These are phyloP conservation scores for Stomatorhinus walkeri DNA, from an alignment of 2,797 vertebrate species.

Conservation along the genomic window DNA sequence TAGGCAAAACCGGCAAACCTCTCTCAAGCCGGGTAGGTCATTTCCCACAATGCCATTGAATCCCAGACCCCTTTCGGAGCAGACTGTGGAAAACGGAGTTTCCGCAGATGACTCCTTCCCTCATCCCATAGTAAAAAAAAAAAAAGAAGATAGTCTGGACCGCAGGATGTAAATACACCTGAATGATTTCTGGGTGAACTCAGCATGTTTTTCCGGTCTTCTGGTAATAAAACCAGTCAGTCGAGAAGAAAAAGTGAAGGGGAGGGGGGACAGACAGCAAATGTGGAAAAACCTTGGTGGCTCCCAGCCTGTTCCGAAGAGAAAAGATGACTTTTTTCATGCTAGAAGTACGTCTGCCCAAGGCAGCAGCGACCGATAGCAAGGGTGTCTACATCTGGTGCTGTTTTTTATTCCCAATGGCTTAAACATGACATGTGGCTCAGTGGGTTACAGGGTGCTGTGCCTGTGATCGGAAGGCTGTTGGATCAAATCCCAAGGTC, in stretches of 20 bases:
- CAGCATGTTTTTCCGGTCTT: conserved; percentile 25
- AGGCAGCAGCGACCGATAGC: background rate
- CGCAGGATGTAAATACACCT: conserved; percentile 44
- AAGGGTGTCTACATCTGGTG: background rate
- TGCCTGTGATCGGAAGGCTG: background rate
- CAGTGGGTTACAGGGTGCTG: background rate
- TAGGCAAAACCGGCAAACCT: background rate
- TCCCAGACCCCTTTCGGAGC: background rate
- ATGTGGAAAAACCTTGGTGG: background rate
- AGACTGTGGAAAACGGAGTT: background rate
- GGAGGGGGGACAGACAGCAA: background rate
- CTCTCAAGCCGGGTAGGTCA: background rate
- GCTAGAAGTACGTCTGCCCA: background rate
- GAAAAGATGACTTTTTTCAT: background rate
- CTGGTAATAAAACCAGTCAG: conserved; percentile 31
- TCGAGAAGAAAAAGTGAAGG: background rate
- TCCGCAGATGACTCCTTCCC: background rate
- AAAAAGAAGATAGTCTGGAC: conserved; percentile 31
- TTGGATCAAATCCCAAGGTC: background rate
- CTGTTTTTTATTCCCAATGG: background rate
- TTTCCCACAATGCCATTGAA: background rate
- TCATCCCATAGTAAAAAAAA: background rate
- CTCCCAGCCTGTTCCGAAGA: background rate
- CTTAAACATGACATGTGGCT: background rate
- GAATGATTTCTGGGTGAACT: conserved; percentile 36